These are phyloP conservation scores for Metopia argyrocephala DNA, from an alignment of 2,888 invertebrate species.

Conservation along the genomic window DNA sequence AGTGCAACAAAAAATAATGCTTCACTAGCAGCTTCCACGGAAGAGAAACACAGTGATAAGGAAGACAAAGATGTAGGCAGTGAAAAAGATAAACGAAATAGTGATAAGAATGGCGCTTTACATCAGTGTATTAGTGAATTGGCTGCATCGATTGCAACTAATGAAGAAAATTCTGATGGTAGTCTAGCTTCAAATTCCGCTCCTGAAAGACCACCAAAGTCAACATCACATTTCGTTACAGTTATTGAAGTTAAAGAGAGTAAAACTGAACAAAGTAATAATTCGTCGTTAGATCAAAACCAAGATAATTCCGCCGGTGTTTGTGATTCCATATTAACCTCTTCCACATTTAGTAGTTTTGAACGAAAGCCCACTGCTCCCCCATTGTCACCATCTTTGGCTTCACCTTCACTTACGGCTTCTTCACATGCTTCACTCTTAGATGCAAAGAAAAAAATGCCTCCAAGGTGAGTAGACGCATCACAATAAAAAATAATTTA, in stretches of 20 bases:
- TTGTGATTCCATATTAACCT: slow-evolving; percentile 57
- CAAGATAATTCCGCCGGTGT: slow-evolving; percentile 52
- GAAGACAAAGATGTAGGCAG: slow-evolving; percentile 77
- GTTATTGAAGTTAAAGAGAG: slow-evolving; percentile 93
- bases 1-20: slow-evolving; percentile 66
- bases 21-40: slow-evolving; percentile 44
- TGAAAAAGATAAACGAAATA: slow-evolving; percentile 74
- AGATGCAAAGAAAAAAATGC: slow-evolving; percentile 83
- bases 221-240: slow-evolving; percentile 85
- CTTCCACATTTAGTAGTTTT: slow-evolving; percentile 75
- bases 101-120: slow-evolving; percentile 76
- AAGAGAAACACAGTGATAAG: slow-evolving; percentile 71
- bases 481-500: not conserved
- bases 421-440: slow-evolving; percentile 75
- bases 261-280: slow-evolving; percentile 72
- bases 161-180: slow-evolving; percentile 64
- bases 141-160: slow-evolving; percentile 79
- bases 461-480: slow-evolving; percentile 80
- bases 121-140: slow-evolving; percentile 86
- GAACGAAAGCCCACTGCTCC: slow-evolving; percentile 74
- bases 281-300: slow-evolving; percentile 62
- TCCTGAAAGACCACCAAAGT: slow-evolving; percentile 46
- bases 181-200: slow-evolving; percentile 35
- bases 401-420: slow-evolving; percentile 80
- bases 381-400: slow-evolving; percentile 78